Conservation (phyloP, 2,888 invertebrate genomes). For the Helleia helle region DNA sequence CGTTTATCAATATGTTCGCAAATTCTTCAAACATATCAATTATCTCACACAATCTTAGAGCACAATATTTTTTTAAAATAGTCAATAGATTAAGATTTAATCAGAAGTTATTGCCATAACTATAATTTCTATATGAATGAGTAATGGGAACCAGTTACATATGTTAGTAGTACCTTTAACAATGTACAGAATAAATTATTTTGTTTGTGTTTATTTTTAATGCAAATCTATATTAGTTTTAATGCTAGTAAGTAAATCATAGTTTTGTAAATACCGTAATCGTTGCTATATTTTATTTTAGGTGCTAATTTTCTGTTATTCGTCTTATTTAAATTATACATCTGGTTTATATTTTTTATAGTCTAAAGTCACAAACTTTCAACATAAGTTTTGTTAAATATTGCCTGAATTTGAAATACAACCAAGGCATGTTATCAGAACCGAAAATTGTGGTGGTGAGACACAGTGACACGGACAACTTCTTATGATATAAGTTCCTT, state of each 20-base stretch:
- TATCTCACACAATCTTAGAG: slow-evolving; percentile 5
- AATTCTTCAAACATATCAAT: slow-evolving; percentile 1
- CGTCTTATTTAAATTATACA: slow-evolving; percentile 26
- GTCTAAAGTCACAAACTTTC: slow-evolving; percentile 46
- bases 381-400: slow-evolving; percentile 20
- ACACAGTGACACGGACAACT: slow-evolving; percentile 60
- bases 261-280: slow-evolving; percentile 62
- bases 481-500: slow-evolving; percentile 55
- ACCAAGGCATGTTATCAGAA: slow-evolving; percentile 61
- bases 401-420: slow-evolving; percentile 17
- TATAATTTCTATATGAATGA: slow-evolving; percentile 39
- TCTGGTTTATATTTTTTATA: slow-evolving; percentile 30
- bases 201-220: slow-evolving; percentile 54
- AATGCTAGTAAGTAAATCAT: slow-evolving; percentile 48
- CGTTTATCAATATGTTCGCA: slow-evolving; percentile 5
- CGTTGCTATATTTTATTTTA: slow-evolving; percentile 61
- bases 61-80: slow-evolving; percentile 19
- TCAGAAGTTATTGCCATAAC: slow-evolving; percentile 56
- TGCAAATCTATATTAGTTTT: slow-evolving; percentile 51
- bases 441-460: slow-evolving; percentile 57
- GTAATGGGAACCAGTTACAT: slow-evolving; percentile 45
- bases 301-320: slow-evolving; percentile 55
- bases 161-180: slow-evolving; percentile 34
- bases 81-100: slow-evolving; percentile 27
- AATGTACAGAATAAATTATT: slow-evolving; percentile 69